phyloP scores from a whole-genome alignment of 2,888 invertebrate genomes.

The Zaprionus obscuricornis region DNA sequence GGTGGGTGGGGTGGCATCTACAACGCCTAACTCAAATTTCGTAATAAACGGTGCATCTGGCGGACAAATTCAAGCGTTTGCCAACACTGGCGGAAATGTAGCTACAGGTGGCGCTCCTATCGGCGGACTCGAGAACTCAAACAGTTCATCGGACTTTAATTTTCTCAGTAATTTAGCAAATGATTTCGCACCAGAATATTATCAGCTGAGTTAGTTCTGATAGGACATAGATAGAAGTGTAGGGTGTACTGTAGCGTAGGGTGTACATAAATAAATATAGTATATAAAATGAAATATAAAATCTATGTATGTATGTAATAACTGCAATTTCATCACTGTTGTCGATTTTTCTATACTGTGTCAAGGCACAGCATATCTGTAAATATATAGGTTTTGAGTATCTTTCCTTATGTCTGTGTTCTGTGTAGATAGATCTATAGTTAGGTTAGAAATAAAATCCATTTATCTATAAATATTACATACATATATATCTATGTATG shows the following conservation, averaged over 20 bases:
- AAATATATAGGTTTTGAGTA: constrained; percentile 41
- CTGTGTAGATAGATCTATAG: constrained; percentile 33
- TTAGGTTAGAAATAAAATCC: constrained; percentile 28
- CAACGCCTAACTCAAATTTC: constrained; percentile 80
- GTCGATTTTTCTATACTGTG: constrained; percentile 35
- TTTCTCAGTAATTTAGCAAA: constrained; percentile 96
- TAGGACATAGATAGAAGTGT: constrained; percentile 47
- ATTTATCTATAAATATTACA: constrained; percentile 17
- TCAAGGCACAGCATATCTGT: constrained; percentile 51
- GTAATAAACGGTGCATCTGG: constrained; percentile 54
- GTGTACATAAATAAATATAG: too few species aligned
- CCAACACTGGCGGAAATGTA: constrained; percentile 45
- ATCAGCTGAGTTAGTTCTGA: constrained; percentile 84
- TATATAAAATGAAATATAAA: too few species aligned
- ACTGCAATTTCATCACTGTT: constrained; percentile 34
- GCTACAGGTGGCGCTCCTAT: constrained; percentile 84
- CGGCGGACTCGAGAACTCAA: constrained; percentile 91
- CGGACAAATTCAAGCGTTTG: constrained; percentile 56
- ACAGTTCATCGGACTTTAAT: constrained; percentile 97
- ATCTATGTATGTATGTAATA: too few species aligned
- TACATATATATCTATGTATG: constrained; percentile 14
- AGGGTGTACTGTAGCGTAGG: too few species aligned
- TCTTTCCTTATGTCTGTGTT: constrained; percentile 15
- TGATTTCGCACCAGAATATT: constrained; percentile 96
- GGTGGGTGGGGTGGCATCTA: constrained; percentile 54